A percentile compares a stretch with the other conserved stretches of the same genome.
Conservation (phyloP, 1,140 invertebrate genomes). For the Papilio dardanus region DNA sequence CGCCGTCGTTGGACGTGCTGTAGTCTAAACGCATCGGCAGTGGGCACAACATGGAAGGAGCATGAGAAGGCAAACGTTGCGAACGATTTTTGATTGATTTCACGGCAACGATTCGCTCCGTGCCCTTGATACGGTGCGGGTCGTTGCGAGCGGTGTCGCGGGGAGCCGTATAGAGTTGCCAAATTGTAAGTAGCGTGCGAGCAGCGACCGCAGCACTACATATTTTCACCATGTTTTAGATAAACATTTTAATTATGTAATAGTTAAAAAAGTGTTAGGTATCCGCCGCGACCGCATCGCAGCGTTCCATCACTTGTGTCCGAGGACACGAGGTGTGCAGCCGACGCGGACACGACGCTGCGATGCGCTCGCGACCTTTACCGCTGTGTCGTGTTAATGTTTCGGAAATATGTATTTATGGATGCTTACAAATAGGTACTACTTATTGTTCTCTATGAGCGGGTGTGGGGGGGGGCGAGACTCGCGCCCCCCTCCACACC, state of each 20-base stretch:
- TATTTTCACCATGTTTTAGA: neutral
- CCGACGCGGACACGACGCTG: neutral
- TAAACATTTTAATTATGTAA: neutral
- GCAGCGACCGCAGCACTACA: neutral
- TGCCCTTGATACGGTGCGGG: no score
- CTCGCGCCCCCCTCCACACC: no score
- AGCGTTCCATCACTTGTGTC: neutral
- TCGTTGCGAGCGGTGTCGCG: neutral
- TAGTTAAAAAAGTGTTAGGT: neutral
- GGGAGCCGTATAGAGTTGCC: constrained; percentile 47
- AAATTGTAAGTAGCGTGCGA: constrained; percentile 61
- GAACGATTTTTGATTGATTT: no score
- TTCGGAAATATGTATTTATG: neutral
- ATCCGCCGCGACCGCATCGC: neutral
- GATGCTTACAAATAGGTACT: neutral
- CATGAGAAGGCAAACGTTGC: no score
- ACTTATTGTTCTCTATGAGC: neutral
- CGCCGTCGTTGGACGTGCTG: no score
- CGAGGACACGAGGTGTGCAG: no score
- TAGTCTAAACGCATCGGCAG: no score
- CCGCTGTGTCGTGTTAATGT: neutral
- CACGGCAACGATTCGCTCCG: no score
- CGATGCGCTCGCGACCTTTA: neutral
- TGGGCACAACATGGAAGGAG: no score
- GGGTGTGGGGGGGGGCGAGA: no score